phyloP scores from a whole-genome alignment of 1,140 invertebrate genomes.

The Zophobas atratus region DNA sequence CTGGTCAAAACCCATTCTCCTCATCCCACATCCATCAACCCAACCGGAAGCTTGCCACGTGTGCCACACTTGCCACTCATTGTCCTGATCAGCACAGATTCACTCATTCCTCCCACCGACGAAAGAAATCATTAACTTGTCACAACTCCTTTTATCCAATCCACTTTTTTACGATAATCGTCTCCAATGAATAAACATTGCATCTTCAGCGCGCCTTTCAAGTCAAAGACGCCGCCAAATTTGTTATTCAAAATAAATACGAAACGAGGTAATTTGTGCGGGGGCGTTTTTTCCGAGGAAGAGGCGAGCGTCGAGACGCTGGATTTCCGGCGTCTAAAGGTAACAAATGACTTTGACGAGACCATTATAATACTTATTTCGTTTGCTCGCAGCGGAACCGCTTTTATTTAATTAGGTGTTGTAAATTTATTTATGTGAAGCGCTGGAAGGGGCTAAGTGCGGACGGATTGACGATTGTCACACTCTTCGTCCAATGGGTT shows the following conservation, averaged over 20 bases:
- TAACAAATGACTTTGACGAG: too few species aligned
- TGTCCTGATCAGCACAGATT: not conserved
- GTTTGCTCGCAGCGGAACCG: too few species aligned
- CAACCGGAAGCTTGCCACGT: slow-evolving; percentile 17
- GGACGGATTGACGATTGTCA: too few species aligned
- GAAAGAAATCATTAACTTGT: slow-evolving; percentile 2
- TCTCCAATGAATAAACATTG: not conserved
- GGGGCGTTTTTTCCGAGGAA: not conserved
- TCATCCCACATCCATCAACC: not conserved
- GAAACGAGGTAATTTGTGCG: slow-evolving; percentile 13
- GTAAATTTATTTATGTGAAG: too few species aligned
- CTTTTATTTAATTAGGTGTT: too few species aligned
- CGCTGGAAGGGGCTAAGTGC: too few species aligned
- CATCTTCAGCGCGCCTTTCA: not conserved
- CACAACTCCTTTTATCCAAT: slow-evolving; percentile 12
- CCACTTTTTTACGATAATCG: not conserved
- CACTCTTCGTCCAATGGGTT: too few species aligned
- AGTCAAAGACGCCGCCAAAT: not conserved
- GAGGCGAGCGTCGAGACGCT: too few species aligned
- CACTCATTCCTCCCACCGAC: not conserved
- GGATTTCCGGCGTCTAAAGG: too few species aligned
- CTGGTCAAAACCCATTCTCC: not conserved
- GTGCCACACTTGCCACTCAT: slow-evolving; percentile 14
- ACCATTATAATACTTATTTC: too few species aligned
- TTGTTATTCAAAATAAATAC: slow-evolving; percentile 17